Percentiles rank a stretch among this genome's conserved stretches.
These are phyloP conservation scores for Pecten maximus DNA, from an alignment of 2,888 invertebrate genomes.

Conservation along the genomic window DNA sequence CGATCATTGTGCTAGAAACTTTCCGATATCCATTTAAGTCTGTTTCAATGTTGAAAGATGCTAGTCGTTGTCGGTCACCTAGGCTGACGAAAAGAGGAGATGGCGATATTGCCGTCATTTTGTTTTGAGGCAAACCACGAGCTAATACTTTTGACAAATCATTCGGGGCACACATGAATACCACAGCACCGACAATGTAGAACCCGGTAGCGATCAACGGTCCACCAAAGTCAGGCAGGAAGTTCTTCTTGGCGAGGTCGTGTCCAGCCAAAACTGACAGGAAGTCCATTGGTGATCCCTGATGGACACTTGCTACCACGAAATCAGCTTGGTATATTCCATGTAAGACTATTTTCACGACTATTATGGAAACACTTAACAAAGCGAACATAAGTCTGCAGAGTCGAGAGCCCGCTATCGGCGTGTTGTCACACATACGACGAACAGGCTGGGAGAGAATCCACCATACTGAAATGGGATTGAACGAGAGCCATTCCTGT, in stretches of 20 bases:
- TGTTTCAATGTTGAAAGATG: not conserved
- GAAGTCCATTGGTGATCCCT: conserved; percentile 36
- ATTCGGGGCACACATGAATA: conserved; percentile 18
- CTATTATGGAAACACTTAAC: not conserved
- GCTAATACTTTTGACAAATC: not conserved
- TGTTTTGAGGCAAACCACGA: conserved; percentile 21
- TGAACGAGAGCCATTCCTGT: not conserved
- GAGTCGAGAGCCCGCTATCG: not conserved
- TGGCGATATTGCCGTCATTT: not conserved
- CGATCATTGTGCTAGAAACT: conserved; percentile 33
- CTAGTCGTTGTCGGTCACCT: not conserved
- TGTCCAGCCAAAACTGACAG: conserved; percentile 41
- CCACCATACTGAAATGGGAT: conserved; percentile 27
- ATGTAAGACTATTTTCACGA: conserved; percentile 33
- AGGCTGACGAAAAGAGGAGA: conserved; percentile 21
- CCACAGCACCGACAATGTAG: not conserved
- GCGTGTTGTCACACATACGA: not conserved
- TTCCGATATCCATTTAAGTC: not conserved
- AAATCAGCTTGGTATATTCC: conserved; percentile 3
- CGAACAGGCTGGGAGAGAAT: not conserved
- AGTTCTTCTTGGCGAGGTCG: conserved; percentile 35
- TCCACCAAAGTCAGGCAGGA: conserved; percentile 39
- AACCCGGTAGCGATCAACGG: conserved; percentile 31
- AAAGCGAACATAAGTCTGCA: conserved; percentile 1
- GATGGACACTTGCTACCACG: not conserved